Evolutionary conservation across 2,888 invertebrate genomes (phyloP).

Genomic region (Andrena minutula): DNA sequence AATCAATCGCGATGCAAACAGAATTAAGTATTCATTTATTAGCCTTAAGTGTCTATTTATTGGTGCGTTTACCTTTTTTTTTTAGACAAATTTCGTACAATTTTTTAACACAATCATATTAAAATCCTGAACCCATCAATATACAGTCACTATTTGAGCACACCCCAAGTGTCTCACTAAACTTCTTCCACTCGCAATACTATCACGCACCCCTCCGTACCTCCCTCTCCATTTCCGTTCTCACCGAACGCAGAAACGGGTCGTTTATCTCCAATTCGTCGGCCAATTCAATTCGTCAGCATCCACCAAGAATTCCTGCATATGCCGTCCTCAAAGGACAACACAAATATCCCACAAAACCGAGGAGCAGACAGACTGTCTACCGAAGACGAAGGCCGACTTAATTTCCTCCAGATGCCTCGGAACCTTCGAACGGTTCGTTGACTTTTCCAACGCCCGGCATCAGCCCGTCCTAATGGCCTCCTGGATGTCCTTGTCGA

Average conservation of each 20-base stretch:
- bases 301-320: not conserved
- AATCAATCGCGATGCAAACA: too few relatives aligned
- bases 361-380: constrained; percentile 68
- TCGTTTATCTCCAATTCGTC: constrained; percentile 25
- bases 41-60: too few relatives aligned
- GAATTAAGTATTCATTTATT: too few relatives aligned
- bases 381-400: constrained; percentile 66
- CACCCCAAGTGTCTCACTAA: too few relatives aligned
- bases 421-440: constrained; percentile 69
- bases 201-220: not conserved
- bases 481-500: constrained; percentile 64
- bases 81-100: too few relatives aligned
- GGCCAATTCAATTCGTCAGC: constrained; percentile 7
- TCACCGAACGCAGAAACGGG: not conserved
- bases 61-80: too few relatives aligned
- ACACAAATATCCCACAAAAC: constrained; percentile 46
- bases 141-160: too few relatives aligned
- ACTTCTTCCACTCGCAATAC: too few relatives aligned
- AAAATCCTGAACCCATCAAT: too few relatives aligned
- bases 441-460: constrained; percentile 68
- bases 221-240: not conserved
- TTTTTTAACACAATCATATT: too few relatives aligned
- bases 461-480: constrained; percentile 61
- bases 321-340: constrained; percentile 3
- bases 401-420: constrained; percentile 77